Evolutionary conservation across 2,113 vertebrate species (phyloP).

Genomic region (Megaceryle torquata): DNA sequence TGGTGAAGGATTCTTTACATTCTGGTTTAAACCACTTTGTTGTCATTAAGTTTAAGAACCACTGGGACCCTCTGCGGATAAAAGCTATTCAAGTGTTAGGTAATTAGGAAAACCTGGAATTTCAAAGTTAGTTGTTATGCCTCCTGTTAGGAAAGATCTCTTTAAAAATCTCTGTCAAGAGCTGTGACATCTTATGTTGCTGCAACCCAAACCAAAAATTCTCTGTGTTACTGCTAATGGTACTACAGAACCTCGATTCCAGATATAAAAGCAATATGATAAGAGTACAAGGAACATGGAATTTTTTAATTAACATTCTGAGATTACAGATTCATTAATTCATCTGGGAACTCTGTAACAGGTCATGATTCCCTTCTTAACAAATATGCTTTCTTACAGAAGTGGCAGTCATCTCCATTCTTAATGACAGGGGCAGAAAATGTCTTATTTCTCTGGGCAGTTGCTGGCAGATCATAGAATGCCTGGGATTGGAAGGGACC

Average conservation of each 20-base stretch:
- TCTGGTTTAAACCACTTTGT: neutral
- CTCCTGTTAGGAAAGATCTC: neutral
- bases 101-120: neutral
- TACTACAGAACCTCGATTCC: neutral
- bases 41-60: constrained; percentile 19
- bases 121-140: neutral
- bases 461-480: neutral
- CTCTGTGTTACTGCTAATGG: neutral
- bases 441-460: neutral
- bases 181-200: neutral
- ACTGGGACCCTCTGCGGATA: neutral
- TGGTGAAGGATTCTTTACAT: neutral
- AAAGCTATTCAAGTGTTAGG: constrained; percentile 8
- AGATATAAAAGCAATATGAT: neutral
- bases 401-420: neutral
- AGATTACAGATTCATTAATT: neutral
- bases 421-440: neutral
- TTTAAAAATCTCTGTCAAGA: neutral
- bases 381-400: neutral
- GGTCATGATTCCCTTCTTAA: neutral
- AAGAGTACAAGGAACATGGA: neutral
- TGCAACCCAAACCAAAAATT: neutral
- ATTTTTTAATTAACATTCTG: neutral
- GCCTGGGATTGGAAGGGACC: too few species aligned
- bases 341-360: neutral